Evolutionary conservation across 92 coral and sea anemone species (phyloP).

Genomic region (Isaurus tuberculatus): DNA sequence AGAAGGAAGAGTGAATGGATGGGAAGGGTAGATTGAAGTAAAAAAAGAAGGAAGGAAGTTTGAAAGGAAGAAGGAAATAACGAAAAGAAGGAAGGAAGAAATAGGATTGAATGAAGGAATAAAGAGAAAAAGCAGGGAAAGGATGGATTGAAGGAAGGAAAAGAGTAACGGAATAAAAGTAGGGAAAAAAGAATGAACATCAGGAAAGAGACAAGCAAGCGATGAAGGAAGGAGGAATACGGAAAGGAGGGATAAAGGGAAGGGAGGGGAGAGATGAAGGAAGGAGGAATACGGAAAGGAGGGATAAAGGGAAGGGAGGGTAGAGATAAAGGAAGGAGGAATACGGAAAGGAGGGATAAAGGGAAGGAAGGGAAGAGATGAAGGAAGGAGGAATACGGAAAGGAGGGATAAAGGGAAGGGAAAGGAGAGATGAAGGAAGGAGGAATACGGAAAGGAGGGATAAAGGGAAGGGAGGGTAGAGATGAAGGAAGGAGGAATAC

Average conservation of each 20-base stretch:
- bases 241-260: too few species aligned
- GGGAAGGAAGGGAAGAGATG: constrained; percentile 5
- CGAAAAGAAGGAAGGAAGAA: not conserved
- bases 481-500: not conserved
- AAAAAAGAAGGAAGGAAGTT: not conserved
- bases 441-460: not conserved
- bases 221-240: not conserved
- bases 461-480: too few species aligned
- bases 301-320: not conserved
- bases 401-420: not conserved
- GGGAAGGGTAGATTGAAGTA: not conserved
- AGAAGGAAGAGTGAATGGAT: not conserved
- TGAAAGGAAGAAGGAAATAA: not conserved
- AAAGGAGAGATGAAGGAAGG: not conserved
- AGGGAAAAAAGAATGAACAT: too few species aligned
- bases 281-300: not conserved
- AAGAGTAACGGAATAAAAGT: too few species aligned
- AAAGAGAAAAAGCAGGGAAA: not conserved
- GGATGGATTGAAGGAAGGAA: not conserved
- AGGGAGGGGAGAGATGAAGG: not conserved
- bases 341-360: not conserved
- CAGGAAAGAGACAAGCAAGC: too few species aligned
- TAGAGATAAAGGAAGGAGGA: not conserved
- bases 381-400: not conserved
- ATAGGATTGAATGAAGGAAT: not conserved